Evolutionary conservation across 2,888 invertebrate genomes (phyloP), one percentile per base, ranked within the genome.

Genomic region (Atethmia centrago): DNA sequence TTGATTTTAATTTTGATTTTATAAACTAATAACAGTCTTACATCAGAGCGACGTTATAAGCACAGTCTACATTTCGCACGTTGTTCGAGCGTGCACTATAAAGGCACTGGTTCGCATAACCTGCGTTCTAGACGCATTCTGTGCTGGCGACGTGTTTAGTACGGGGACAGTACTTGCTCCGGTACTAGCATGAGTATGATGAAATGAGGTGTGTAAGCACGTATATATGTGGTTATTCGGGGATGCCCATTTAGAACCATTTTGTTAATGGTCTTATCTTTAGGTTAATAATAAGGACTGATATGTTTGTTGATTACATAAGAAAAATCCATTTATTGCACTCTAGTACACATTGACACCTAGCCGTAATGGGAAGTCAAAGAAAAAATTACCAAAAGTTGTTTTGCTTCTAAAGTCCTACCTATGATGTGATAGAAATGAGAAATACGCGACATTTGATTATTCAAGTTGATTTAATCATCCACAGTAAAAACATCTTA

Each of bases 61-160:
- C 75, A 67, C 62, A 72, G 83, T 82, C 87, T 83, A 85, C 84
- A 87, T 87, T 82, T 87, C 84, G 84, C 87, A 86, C 87, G 85
- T 86, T 80, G 81, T 85, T 86, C 31, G 10, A 80, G 80, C 77
- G 77, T 80, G 78, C 78, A 68, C 82, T 83, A 79, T 86, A 87
- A 78, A 85, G 78, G 85, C 77, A 79, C 77, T 86, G 77, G 80
- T 72, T 84, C 67, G 74, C 82, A 87, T 87, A 72, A 64, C 61
- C 62, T 40, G 80, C 80, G 77, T 80, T 45, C 79, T 87, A 82
- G 68, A 78, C 80, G 85, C 89, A 88, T 89, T 88, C 88, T 89
- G 77, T 76, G 82, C 42, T 72, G 75, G 19, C 53, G 83, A 65
- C 67, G 68, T 74, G 77, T 88, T 89, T 77, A 82, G 42, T 71